These are phyloP conservation scores for Spodoptera littoralis DNA, from an alignment of 2,888 invertebrate species.

Conservation along the genomic window DNA sequence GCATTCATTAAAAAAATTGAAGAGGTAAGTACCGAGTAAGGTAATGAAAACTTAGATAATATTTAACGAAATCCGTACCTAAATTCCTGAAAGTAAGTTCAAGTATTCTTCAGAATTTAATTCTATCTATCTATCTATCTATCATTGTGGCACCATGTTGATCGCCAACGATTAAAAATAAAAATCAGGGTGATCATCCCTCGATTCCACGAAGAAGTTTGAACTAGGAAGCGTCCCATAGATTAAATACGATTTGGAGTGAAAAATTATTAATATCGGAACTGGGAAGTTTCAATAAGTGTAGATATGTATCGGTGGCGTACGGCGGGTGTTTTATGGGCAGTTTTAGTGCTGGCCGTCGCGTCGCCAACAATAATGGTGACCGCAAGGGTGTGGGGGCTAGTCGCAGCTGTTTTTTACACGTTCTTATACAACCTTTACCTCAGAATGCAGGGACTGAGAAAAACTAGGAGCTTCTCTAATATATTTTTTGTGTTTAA, in stretches of 20 bases:
- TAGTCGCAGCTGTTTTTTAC: slow-evolving; percentile 91
- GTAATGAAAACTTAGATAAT: too few relatives aligned
- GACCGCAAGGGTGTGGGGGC: slow-evolving; percentile 80
- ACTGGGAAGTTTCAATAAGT: slow-evolving; percentile 77
- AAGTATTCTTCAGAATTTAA: too few relatives aligned
- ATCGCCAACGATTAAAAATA: too few relatives aligned
- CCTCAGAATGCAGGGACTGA: slow-evolving; percentile 67
- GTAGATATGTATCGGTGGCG: slow-evolving; percentile 69
- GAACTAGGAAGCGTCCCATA: slow-evolving; percentile 12
- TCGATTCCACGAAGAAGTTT: too few relatives aligned
- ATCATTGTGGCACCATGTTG: too few relatives aligned
- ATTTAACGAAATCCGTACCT: too few relatives aligned
- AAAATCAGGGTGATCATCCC: too few relatives aligned
- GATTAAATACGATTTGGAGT: slow-evolving; percentile 35
- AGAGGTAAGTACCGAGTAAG: too few relatives aligned
- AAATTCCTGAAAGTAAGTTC: too few relatives aligned
- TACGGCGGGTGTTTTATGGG: slow-evolving; percentile 77
- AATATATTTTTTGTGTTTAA: too few relatives aligned
- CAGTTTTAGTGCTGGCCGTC: slow-evolving; percentile 75
- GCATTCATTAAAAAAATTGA: too few relatives aligned
- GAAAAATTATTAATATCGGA: slow-evolving; percentile 58
- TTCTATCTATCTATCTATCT: too few relatives aligned
- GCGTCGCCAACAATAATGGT: slow-evolving; percentile 80
- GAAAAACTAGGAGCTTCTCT: slow-evolving; percentile 57
- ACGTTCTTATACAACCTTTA: slow-evolving; percentile 80